Conservation (phyloP, 2,888 invertebrate genomes). For the Cordilura impudica region DNA sequence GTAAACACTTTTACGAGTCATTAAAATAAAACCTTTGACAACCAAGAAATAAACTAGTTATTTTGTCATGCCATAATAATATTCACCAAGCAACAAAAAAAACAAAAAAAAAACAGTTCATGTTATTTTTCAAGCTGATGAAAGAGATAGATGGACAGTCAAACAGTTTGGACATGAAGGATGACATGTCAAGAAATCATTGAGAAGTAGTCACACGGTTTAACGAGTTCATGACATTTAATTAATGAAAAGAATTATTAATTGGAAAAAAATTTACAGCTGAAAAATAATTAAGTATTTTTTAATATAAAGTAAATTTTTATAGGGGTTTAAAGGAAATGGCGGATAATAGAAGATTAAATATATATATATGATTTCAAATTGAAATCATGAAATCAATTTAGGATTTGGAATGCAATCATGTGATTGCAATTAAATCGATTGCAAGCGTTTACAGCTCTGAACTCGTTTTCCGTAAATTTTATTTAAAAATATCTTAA, state of each 20-base stretch:
- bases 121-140: not conserved
- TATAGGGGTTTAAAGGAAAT: not conserved
- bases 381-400: too few relatives aligned
- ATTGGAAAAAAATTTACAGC: not conserved
- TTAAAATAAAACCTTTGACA: slow-evolving; percentile 58
- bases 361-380: too few relatives aligned
- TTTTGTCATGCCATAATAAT: not conserved
- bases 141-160: not conserved
- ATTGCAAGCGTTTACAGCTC: too few relatives aligned
- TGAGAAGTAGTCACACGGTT: slow-evolving; percentile 42
- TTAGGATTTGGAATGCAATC: too few relatives aligned
- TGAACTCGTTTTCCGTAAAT: too few relatives aligned
- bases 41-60: not conserved
- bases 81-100: too few relatives aligned
- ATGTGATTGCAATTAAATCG: too few relatives aligned
- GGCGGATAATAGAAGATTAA: too few relatives aligned
- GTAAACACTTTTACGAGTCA: slow-evolving; percentile 61
- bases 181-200: slow-evolving; percentile 48
- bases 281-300: not conserved
- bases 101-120: not conserved
- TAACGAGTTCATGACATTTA: slow-evolving; percentile 44
- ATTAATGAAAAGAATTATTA: slow-evolving; percentile 49
- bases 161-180: slow-evolving; percentile 29
- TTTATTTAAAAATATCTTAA: too few relatives aligned
- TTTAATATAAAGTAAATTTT: not conserved